Evolutionary conservation across 2,113 vertebrate genomes (phyloP), one percentile per base, ranked within the genome.

Genomic region (Channa argus): DNA sequence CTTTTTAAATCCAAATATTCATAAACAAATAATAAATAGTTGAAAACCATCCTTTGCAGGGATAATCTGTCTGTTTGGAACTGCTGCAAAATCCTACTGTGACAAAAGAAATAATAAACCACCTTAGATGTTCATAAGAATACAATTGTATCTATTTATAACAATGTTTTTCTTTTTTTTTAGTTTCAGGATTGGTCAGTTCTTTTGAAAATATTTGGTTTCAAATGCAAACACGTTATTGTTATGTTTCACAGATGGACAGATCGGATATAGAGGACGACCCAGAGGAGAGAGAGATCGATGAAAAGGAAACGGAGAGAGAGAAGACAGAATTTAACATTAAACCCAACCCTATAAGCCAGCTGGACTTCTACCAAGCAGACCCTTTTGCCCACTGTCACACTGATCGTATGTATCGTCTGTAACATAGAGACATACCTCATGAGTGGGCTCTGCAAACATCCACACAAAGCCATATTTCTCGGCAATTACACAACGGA

Each of bases 331-430:
- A 56, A 38, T 6, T 63, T 12, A 1, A 50, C 38, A 15, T 37
- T 1, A 61, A 91, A 79, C 79, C 93, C 43, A 89, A 82, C 71
- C 78, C 92, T 69, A 90, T 94, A 68, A 80, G 88, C 73, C 95
- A 92, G 64, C 90, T 98, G 91, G 97, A 98, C 84, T 99, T 99
- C 91, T 99, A 96, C 90, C 95, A 97, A 74, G 94, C 95, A 24
- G 95, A 99, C 91, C 97, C 97, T 74, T 99, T 99, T 56, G 91
- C 95, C 10, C 83, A 80, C 65, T 89, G 90, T 41, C 85, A 92
- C 44, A 74, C 66, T 62, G 87, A 86, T 0, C 76, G 91, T 92
- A 86, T 5, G 92, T 90, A 62, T 67, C 52, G 24, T 24, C 1
- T 24, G 24, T 24, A 24, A 24, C 24, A 24, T 24, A 24, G 24